Evolutionary conservation across 2,888 invertebrate genomes (phyloP).

Genomic region (Horisme vitalbata): DNA sequence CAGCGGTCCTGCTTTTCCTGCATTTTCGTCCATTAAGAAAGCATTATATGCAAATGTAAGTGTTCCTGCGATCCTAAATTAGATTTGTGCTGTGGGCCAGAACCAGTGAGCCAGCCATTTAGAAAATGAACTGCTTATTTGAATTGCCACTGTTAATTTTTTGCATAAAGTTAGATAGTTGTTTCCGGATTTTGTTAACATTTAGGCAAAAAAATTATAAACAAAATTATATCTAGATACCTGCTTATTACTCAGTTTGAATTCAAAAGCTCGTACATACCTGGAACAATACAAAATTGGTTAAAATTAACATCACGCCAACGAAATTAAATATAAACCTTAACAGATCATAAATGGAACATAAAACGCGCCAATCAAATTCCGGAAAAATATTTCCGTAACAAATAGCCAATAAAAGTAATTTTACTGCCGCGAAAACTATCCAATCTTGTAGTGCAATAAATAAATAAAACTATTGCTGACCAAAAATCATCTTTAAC

Average conservation of each 20-base stretch:
- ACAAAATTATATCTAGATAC: too few species aligned
- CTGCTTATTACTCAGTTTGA: too few species aligned
- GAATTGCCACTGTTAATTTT: conserved; percentile 12
- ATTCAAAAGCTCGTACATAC: conserved; percentile 12
- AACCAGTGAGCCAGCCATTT: conserved; percentile 42
- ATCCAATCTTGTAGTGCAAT: conserved; percentile 35
- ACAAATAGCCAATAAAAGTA: conserved; percentile 40
- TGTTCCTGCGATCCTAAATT: conserved; percentile 53
- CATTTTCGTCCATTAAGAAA: conserved; percentile 43
- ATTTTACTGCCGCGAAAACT: conserved; percentile 42
- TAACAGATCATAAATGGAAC: conserved; percentile 11
- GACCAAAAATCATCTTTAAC: conserved; percentile 19
- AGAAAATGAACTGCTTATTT: conserved; percentile 40
- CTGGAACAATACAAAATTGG: conserved; percentile 19
- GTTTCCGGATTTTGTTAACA: not conserved
- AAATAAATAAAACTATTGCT: conserved; percentile 39
- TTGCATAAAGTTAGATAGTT: not conserved
- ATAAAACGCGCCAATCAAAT: conserved; percentile 20
- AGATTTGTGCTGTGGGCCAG: conserved; percentile 41
- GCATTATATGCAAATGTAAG: conserved; percentile 60
- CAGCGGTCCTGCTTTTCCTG: conserved; percentile 5
- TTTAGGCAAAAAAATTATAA: too few species aligned
- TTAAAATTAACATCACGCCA: not conserved
- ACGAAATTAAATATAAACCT: conserved; percentile 8
- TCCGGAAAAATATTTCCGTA: conserved; percentile 19